Base-by-base conservation (phyloP, 2,797 vertebrate genomes). In the Lepus townsendii region DNA sequence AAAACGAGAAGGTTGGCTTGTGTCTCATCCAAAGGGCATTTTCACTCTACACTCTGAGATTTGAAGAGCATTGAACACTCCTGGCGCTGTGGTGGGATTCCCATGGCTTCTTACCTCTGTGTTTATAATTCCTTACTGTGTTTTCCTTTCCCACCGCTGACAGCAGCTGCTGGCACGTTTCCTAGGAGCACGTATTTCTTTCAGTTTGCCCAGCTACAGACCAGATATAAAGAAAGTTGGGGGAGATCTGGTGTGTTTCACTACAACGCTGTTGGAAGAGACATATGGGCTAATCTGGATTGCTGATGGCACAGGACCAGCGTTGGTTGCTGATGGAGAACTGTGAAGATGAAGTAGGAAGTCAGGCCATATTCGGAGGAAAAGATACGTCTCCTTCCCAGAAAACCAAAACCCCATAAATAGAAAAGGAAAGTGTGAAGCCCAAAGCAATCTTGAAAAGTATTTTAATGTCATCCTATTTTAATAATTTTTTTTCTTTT, bases 361-460 rank as follows among this genome's bases (percentile, higher is more conserved):
- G 78, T 32, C 11, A 76, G 68, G 32, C 27, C 47, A 10, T 20
- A 38, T 88, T 73, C 14, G 65, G 50, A 84, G 73, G 78, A 75
- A 88, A 75, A 84, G 47, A 27, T 75, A 22, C 11, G 8, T 76
- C 72, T 69, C 16, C 16, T 80, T 73, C 68, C 91, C 88, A 84
- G 87, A 84, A 90, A 63, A 69, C 50, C 42, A 6, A 35, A 69
- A 87, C 26, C 47, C 78, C 68, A n/a, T 65, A 62, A 77, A 62
- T 62, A 87, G 68, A 76, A 88, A 85, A 65, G 30, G 62, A 84
- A 57, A 32, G 13, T n/a, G 0, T 54, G 7, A n/a, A 63, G 54
- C 42, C 73, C 83, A 83, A 72, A 83, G 38, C 66, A 88, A 88
- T 95, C 60, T 32, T 50, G 52, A 38, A n/a, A 84, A 47, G 17